Conservation (phyloP, 2,888 invertebrate species). For the Thera obeliscata region DNA sequence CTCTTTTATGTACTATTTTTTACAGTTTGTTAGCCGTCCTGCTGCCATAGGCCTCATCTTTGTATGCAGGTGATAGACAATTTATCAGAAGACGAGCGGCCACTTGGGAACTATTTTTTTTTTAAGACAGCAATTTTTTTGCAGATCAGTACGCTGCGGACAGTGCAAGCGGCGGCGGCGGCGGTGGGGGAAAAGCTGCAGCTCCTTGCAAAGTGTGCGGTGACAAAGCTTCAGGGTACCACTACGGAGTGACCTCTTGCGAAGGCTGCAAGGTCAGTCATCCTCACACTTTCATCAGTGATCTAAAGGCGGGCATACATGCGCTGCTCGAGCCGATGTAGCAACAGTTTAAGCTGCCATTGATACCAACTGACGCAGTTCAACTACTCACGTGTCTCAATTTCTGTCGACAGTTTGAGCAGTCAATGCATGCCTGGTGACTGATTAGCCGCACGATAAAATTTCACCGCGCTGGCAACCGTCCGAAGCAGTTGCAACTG, state of each 20-base stretch:
- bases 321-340: no score
- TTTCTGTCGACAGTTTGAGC: not conserved
- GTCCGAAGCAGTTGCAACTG: not conserved
- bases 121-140: no score
- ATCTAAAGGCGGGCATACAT: no score
- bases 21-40: no score
- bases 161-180: conserved; percentile 90
- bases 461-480: not conserved
- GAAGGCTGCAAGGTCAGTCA: conserved; percentile 96
- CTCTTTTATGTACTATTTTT: no score
- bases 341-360: no score
- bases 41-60: no score
- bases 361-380: no score
- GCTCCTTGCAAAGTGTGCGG: conserved; percentile 98
- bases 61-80: no score
- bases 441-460: not conserved
- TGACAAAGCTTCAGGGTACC: conserved; percentile 97
- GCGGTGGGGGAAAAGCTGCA: conserved; percentile 92
- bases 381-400: no score
- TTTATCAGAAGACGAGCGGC: no score
- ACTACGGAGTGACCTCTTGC: conserved; percentile 99
- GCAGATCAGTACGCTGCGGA: conserved; percentile 87
- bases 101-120: no score
- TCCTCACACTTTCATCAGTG: not conserved
- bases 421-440: not conserved